Evolutionary conservation across 2,888 invertebrate species (phyloP).

Genomic region (Drosophila seclusa): DNA sequence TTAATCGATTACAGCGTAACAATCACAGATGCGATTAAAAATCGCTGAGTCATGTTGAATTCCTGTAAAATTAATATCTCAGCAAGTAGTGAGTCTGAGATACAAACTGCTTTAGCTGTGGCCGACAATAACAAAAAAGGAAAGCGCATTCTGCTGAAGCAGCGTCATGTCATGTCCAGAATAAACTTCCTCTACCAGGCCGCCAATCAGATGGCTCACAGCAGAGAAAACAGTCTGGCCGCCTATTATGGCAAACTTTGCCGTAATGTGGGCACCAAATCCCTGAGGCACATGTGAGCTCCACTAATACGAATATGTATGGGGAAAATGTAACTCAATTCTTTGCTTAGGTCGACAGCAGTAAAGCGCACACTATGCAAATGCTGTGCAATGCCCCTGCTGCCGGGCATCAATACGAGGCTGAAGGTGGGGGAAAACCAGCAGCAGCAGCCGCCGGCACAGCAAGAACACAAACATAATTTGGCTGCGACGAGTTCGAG

Average conservation of each 20-base stretch:
- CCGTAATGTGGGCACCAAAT: slow-evolving; percentile 82
- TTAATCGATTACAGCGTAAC: background rate
- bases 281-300: slow-evolving; percentile 83
- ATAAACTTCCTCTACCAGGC: slow-evolving; percentile 85
- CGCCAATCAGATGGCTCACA: slow-evolving; percentile 81
- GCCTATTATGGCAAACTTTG: slow-evolving; percentile 83
- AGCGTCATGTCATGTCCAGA: slow-evolving; percentile 56
- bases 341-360: slow-evolving; percentile 77
- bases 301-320: background rate
- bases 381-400: slow-evolving; percentile 79
- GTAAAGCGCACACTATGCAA: slow-evolving; percentile 83
- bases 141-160: slow-evolving; percentile 49
- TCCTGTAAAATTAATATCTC: background rate
- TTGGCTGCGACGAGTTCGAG: background rate
- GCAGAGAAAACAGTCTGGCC: slow-evolving; percentile 76
- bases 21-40: background rate
- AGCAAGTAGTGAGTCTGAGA: background rate
- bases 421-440: slow-evolving; percentile 36
- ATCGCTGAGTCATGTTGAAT: background rate
- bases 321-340: background rate
- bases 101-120: slow-evolving; percentile 17
- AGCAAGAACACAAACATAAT: background rate
- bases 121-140: slow-evolving; percentile 44
- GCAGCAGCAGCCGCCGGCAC: background rate
- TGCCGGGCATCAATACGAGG: slow-evolving; percentile 80